phyloP scores from a whole-genome alignment of 2,113 vertebrate genomes.

The Pygoscelis adeliae region DNA sequence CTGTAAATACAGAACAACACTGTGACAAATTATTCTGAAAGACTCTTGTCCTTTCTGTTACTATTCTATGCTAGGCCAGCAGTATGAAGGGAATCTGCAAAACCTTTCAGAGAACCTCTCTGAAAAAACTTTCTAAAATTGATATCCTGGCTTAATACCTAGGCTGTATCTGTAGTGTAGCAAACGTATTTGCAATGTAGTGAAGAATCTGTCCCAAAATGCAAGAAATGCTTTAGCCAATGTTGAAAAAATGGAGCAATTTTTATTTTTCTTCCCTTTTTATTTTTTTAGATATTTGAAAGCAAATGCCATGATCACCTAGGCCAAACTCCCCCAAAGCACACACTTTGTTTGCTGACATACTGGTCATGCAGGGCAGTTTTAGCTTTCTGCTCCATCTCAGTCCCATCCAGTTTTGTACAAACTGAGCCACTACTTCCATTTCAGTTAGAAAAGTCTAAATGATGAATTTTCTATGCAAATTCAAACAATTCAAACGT shows the following conservation, averaged over 20 bases:
- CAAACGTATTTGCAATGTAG: background rate
- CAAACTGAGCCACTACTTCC: background rate
- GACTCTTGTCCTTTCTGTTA: background rate
- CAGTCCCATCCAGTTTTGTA: background rate
- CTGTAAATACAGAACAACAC: background rate
- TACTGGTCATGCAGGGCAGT: background rate
- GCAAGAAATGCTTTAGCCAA: background rate
- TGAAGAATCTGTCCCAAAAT: background rate
- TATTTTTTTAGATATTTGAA: background rate
- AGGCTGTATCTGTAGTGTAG: background rate
- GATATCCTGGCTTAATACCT: background rate
- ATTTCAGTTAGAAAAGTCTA: background rate
- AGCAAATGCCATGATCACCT: fast-evolving
- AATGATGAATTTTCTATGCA: background rate
- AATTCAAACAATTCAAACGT: background rate
- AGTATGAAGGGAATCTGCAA: background rate
- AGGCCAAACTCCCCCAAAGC: background rate
- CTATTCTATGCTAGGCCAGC: background rate
- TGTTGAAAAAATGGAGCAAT: background rate
- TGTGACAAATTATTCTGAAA: background rate
- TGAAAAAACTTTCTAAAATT: background rate
- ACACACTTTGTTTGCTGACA: background rate
- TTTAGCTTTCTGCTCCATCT: background rate
- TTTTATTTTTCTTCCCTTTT: background rate
- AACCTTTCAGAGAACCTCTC: background rate